Conservation (phyloP, 2,888 invertebrate species). For the Orthosia cruda region DNA sequence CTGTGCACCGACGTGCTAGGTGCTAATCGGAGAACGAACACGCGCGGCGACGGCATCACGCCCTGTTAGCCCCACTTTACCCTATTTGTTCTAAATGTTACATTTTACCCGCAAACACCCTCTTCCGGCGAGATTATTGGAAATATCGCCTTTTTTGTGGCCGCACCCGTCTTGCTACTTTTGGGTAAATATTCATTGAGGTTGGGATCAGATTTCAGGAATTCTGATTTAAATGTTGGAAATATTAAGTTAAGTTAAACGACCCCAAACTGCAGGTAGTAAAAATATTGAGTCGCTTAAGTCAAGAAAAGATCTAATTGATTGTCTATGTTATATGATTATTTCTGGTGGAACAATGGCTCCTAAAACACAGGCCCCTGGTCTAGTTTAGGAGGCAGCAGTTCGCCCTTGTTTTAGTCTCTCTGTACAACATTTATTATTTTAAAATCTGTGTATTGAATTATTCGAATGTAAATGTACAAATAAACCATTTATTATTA, state of each 20-base stretch:
- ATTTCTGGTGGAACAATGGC: too few relatives aligned
- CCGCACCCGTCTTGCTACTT: slow-evolving; percentile 81
- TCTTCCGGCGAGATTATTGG: slow-evolving; percentile 88
- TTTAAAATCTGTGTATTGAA: too few relatives aligned
- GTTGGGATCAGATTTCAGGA: slow-evolving; percentile 10
- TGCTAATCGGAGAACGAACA: slow-evolving; percentile 86
- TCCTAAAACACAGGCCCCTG: too few relatives aligned
- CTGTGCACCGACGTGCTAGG: slow-evolving; percentile 77
- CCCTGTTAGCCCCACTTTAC: slow-evolving; percentile 86
- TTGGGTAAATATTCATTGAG: slow-evolving; percentile 66
- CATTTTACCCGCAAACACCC: slow-evolving; percentile 87
- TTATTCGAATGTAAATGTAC: too few relatives aligned
- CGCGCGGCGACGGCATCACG: slow-evolving; percentile 76
- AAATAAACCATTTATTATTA: too few relatives aligned
- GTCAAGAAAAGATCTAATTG: not conserved
- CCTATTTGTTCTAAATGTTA: slow-evolving; percentile 87
- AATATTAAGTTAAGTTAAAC: not conserved
- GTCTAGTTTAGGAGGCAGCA: too few relatives aligned
- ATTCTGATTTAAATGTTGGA: not conserved
- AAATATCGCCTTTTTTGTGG: slow-evolving; percentile 85
- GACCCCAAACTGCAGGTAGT: not conserved
- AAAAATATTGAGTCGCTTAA: not conserved
- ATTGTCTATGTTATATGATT: too few relatives aligned
- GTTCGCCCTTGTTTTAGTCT: too few relatives aligned
- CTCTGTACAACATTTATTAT: too few relatives aligned